Percentiles rank a stretch among this genome's conserved stretches.
Conservation (phyloP, 2,888 invertebrate species). For the Metalampra italica region DNA sequence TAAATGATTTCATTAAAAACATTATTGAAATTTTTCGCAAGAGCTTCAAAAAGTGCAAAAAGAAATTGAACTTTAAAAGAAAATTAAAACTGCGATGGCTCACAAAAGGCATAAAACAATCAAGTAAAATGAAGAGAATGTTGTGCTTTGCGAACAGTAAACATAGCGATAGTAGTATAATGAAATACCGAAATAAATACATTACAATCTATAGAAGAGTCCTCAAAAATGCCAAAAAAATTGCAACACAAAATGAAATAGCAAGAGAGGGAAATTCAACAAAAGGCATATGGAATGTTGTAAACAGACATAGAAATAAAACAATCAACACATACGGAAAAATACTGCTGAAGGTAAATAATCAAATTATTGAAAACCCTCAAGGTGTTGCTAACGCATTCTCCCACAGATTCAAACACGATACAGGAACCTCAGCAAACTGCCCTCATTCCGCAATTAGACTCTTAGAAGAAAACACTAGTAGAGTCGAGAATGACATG, state of each 20-base stretch:
- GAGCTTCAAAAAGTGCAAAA: background rate
- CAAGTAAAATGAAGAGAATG: constrained; percentile 6
- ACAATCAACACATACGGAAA: too few species aligned
- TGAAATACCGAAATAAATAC: background rate
- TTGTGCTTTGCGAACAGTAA: background rate
- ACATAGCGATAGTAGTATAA: background rate
- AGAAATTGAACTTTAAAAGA: background rate
- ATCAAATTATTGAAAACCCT: too few species aligned
- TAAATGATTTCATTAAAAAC: background rate
- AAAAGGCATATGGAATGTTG: too few species aligned
- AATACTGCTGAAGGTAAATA: too few species aligned
- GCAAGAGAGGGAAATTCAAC: too few species aligned
- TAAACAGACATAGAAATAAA: too few species aligned
- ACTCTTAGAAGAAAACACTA: too few species aligned
- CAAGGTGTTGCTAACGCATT: too few species aligned
- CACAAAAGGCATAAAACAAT: constrained; percentile 1
- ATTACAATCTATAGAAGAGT: background rate
- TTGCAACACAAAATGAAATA: background rate
- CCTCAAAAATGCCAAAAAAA: background rate
- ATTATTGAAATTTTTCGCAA: background rate
- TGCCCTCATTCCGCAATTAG: too few species aligned
- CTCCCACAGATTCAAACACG: too few species aligned
- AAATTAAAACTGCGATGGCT: background rate
- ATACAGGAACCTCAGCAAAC: too few species aligned
- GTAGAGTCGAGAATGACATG: too few species aligned